Evolutionary conservation across 1,140 invertebrate genomes (phyloP).

Genomic region (Trinorchestia longiramus): DNA sequence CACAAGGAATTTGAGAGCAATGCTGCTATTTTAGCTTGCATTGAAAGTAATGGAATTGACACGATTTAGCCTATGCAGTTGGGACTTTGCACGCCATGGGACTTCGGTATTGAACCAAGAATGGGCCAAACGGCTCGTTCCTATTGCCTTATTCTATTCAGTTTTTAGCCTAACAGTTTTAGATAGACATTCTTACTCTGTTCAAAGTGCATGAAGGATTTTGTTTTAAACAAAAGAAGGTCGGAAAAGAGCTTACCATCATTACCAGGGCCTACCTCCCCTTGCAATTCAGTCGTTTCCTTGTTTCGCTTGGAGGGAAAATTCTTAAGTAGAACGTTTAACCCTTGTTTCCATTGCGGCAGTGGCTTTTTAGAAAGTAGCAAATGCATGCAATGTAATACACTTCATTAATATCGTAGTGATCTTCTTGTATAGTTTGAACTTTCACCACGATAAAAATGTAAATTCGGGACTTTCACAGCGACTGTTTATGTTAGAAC

Average conservation of each 20-base stretch:
- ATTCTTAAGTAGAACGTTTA: background rate
- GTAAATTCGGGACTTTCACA: background rate
- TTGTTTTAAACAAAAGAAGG: too few species aligned
- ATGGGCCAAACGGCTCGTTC: too few species aligned
- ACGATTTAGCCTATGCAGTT: too few species aligned
- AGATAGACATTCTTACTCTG: too few species aligned
- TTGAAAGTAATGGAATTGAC: too few species aligned
- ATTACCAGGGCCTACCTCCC: background rate
- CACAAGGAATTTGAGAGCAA: too few species aligned
- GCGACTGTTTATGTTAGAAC: background rate
- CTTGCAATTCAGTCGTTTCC: background rate
- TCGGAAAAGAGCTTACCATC: background rate
- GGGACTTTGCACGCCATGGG: too few species aligned
- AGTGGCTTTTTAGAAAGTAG: background rate
- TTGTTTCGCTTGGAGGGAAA: background rate
- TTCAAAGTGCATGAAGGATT: too few species aligned
- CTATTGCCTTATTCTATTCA: too few species aligned
- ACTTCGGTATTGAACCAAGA: too few species aligned
- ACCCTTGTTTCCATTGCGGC: background rate
- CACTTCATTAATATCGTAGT: background rate
- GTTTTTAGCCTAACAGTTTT: too few species aligned
- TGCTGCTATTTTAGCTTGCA: too few species aligned
- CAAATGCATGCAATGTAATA: background rate
- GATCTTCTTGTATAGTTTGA: background rate
- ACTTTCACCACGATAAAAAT: background rate